Evolutionary conservation across 1,140 invertebrate genomes (phyloP), one percentile per base, ranked within the genome.

Genomic region (Dendroctonus valens): DNA sequence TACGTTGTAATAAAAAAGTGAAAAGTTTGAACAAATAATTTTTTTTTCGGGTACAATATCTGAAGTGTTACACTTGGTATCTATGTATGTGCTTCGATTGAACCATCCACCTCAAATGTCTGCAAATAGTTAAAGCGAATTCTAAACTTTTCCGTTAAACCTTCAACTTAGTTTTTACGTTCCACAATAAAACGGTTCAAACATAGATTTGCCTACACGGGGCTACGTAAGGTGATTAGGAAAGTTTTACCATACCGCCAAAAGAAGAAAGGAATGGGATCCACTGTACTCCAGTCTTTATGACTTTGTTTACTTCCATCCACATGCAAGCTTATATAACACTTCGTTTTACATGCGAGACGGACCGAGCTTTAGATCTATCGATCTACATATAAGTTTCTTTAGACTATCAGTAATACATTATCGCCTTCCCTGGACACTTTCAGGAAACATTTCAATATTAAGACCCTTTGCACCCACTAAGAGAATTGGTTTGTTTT

Each of bases 261-360:
- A 66, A 70, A 71, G 49, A 69, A 69, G 70, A 72, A 67, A 70
- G 52, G 53, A 48, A 70, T 54, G 59, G 58, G 63, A 53, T 49
- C 58, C n/a, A n/a, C n/a, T 48, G 52, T 40, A 50, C 50, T 67
- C 65, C 62, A 73, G 73, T 74, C 75, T 76, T 76, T 76, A 76
- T 76, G 67, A 74, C 73, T 76, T 76, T 76, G 75, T 76, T 76
- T 76, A 75, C 74, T 72, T 51, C 65, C 7, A 58, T 67, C 66
- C 68, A 70, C 71, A 72, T 72, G 67, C 64, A 73, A 71, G 68
- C 70, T 71, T 73, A 67, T 71, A 71, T 69, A 72, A 74, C 68
- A 71, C 69, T 63, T 60, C 46, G 65, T 71, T 66, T 59, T 63
- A 65, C 57, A 69, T 68, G 63, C 48, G 44, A 38, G 15, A 26